Base-by-base conservation (phyloP, 92 coral and sea anemone genomes). In the Montipora capitata region DNA sequence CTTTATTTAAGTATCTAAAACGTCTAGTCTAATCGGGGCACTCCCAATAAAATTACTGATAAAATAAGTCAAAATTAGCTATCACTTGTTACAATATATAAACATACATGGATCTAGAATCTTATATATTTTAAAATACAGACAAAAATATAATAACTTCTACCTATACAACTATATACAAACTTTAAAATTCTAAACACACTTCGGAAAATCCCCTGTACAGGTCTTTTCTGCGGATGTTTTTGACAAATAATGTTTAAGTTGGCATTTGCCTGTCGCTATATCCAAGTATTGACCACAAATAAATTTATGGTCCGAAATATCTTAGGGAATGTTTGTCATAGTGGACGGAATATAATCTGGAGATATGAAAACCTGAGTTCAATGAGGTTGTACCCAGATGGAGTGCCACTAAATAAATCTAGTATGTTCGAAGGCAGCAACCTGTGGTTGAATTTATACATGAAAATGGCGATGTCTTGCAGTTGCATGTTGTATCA, bases 331-430 rank as follows among this genome's bases (percentile, higher is more conserved):
- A 62, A 14, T 62, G 68, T 62, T 62, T 12, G 68, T 2, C 68
- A 62, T 62, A 14, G 68, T 62, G 68, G 68, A 10, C 68, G 14
- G 39, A 62, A 62, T 16, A 62, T 16, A 62, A 14, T 62, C 68
- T 62, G 68, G 68, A 62, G 68, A 62, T 62, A 62, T 13, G 68
- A 20, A 5, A 62, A 62, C n/a, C 68, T 62, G 68, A 62, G 17
- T 62, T 62, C 68, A 16, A 27, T 62, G 68, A 62, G 68, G 68
- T 16, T 62, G 16, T 62, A 45, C 51, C 51, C 51, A 45, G 51
- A 45, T 45, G 51, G 51, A 45, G 51, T 45, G 51, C 51, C 51
- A 45, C 51, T 45, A 3, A 45, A 45, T 45, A 45, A 45, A 45
- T 45, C 51, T 45, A 45, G 51, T 45, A 45, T 8, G 51, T 45